Base-by-base conservation (phyloP, 2,113 vertebrate species). In the Catharus minimus region DNA sequence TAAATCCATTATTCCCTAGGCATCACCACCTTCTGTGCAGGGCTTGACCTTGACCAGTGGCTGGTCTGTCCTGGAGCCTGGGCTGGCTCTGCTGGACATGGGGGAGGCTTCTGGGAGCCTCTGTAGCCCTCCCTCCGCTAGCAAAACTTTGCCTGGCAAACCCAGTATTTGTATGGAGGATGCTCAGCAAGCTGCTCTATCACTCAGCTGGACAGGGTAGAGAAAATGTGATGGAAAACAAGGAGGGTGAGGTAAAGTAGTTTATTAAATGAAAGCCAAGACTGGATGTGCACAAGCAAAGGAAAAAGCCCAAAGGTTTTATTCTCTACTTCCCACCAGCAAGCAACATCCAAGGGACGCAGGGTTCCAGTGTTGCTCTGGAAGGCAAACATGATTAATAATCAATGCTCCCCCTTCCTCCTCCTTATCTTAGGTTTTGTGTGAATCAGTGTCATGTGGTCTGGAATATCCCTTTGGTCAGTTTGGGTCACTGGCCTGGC, bases 361-460 rank as follows among this genome's bases (percentile, higher is more conserved):
- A 49, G 9, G 11, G 17, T 18, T 64, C 26, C 5, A 15, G 32
- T 24, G 36, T 30, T 30, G 49, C 28, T 74, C 15, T 47, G 60
- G 16, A 49, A 57, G 36, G 16, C 30, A n/a, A 24, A 24, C 8
- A 7, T 14, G 14, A 16, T 30, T 26, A 36, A 22, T 64, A 43
- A 55, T 33, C 28, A 47, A 2, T 55, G 24, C 2, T 53, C 8
- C 6, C 8, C 10, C 7, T 53, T 53, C 39, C 8, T 77, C 8
- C 10, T 77, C 15, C 19, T 61, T 21, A n/a, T 32, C 27, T 41
- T 47, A 16, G 23, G 10, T 41, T 78, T 62, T 55, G 13, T 33
- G 3, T n/a, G 14, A 33, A 44, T 28, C 56, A 60, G 0, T 2
- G 7, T 13, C 13, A 10, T 11, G 3, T 14, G n/a, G n/a, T 24